phyloP scores from a whole-genome alignment of 2,888 invertebrate genomes.

The Drosophila picticornis region DNA sequence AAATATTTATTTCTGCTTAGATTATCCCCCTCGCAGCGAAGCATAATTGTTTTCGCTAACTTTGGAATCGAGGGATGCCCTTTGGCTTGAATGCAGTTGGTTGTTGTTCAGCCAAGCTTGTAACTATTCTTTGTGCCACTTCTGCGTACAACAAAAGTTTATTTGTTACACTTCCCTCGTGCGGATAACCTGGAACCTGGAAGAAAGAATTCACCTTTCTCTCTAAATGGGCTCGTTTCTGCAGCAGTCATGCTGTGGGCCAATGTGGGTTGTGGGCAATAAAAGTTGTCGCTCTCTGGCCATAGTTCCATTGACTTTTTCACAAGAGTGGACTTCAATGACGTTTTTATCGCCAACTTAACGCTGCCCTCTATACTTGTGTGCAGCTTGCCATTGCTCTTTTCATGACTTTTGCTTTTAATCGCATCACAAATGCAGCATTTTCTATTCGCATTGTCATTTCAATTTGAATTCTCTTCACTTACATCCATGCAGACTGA shows the following conservation, averaged over 20 bases:
- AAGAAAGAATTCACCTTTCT: constrained; percentile 29
- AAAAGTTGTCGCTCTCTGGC: constrained; percentile 49
- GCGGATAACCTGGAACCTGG: constrained; percentile 17
- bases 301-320: constrained; percentile 66
- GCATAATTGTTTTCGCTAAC: constrained; percentile 23
- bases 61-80: constrained; percentile 10
- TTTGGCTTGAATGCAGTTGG: constrained; percentile 21
- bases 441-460: not conserved
- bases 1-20: constrained; percentile 14
- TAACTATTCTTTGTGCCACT: constrained; percentile 55
- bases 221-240: constrained; percentile 11
- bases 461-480: not conserved
- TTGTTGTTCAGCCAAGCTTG: constrained; percentile 29
- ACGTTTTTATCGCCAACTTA: constrained; percentile 50
- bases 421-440: constrained; percentile 20
- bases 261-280: constrained; percentile 39
- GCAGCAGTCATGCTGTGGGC: not conserved
- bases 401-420: constrained; percentile 31
- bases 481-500: too few species aligned
- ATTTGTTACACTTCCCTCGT: constrained; percentile 67
- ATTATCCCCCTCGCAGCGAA: constrained; percentile 6
- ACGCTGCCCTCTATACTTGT: constrained; percentile 4
- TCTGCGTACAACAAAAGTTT: constrained; percentile 60
- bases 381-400: not conserved
- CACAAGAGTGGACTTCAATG: constrained; percentile 64